Base-by-base conservation (phyloP, 2,888 invertebrate genomes). In the Xestoiulus laeticollis region DNA sequence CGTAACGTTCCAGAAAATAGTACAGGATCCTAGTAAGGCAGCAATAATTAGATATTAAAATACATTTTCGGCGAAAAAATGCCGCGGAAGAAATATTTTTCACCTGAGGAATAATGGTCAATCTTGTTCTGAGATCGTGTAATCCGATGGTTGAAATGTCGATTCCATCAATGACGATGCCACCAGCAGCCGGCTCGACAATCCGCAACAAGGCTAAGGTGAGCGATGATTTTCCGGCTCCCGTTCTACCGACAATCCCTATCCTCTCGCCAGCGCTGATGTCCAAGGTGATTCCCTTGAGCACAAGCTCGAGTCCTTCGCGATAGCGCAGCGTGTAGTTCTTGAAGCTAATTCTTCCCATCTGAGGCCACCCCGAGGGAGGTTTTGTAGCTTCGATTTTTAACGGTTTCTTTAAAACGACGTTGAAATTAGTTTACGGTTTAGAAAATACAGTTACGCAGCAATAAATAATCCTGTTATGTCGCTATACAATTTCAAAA, bases 151-250 rank as follows among this genome's bases (percentile, higher is more conserved):
- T 94, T 12, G 96, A 93, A 90, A 98, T 95, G 91, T 97, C 96
- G 87, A 96, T 93, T 86, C 94, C 96, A 92, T 98, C 98, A 91
- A 98, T 96, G 88, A 95, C 91, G 90, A 98, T 98, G 90, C 94
- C 93, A 53, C 98, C 98, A 90, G 94, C 93, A 89, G 96, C 95
- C 26, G 96, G 94, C 92, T 98, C 98, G 90, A 98, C 96, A 90
- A 98, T 96, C 92, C 97, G 95, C 94, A 98, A 98, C 68, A 98
- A 93, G 0, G 96, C 95, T 86, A 97, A 93, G 6, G 97, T 97
- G 91, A 98, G 94, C 90, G 97, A 97, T 88, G 97, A 97, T 93
- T 98, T 98, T 90, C 98, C 98, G 90, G 97, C 97, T 90, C 97
- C 97, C 85, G 97, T 97, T 91, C 97, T 94, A 86, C 97, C 97